Conservation (phyloP, 64 coral and sea anemone genomes). For the Astreopora myriophthalma region DNA sequence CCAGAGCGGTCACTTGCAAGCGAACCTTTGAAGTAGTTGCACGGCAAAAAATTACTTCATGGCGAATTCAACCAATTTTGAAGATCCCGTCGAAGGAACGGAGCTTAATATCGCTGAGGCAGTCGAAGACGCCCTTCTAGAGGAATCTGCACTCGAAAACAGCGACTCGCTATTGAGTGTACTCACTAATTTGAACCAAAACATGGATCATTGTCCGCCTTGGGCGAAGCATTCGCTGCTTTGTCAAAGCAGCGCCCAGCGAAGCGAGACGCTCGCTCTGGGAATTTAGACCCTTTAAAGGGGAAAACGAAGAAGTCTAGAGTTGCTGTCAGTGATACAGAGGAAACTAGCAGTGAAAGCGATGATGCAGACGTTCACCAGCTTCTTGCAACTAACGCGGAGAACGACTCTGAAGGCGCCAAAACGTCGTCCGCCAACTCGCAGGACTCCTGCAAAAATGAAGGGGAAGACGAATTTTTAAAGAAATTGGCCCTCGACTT, state of each 20-base stretch:
- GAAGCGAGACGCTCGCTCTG: not conserved
- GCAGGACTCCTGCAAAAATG: not conserved
- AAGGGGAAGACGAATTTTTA: no score
- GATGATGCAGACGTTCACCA: slow-evolving; percentile 7
- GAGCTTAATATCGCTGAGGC: not conserved
- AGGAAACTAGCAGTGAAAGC: slow-evolving; percentile 1
- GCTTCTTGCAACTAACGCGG: not conserved
- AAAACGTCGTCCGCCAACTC: not conserved
- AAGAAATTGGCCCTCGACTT: no score
- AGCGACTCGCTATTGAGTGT: not conserved
- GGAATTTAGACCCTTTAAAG: slow-evolving; percentile 5
- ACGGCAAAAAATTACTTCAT: not conserved
- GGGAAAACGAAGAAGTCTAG: not conserved
- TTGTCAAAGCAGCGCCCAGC: not conserved
- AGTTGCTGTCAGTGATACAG: not conserved
- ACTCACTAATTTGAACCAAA: not conserved
- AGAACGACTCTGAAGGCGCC: not conserved
- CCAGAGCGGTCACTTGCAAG: slow-evolving; percentile 4
- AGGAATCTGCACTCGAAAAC: not conserved
- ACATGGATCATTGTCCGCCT: no score
- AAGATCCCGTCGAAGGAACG: not conserved
- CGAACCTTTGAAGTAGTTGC: slow-evolving; percentile 16
- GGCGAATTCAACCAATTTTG: not conserved
- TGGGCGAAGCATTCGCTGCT: no score
- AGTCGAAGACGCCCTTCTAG: slow-evolving; percentile 1